A percentile compares a stretch with the other conserved stretches of the same genome.
Conservation (phyloP, 2,113 vertebrate species). For the Xiphias gladius region DNA sequence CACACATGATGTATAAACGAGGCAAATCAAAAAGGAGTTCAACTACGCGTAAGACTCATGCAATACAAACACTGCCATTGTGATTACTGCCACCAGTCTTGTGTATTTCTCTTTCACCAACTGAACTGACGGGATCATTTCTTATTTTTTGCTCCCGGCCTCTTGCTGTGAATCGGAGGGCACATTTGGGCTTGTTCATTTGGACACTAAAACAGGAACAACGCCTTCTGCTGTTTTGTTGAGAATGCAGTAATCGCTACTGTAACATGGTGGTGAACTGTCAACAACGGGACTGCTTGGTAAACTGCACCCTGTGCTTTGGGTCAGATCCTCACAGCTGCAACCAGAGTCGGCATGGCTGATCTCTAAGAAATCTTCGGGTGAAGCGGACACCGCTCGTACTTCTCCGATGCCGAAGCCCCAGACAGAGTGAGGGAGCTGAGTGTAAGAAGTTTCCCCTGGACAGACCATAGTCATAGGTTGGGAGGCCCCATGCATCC, state of each 20-base stretch:
- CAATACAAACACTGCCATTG: no score
- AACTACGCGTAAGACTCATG: no score
- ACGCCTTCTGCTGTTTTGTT: slow-evolving; percentile 62
- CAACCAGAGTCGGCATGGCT: slow-evolving; percentile 57
- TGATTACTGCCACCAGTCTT: no score
- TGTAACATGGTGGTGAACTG: not conserved
- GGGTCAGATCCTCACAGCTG: slow-evolving; percentile 38
- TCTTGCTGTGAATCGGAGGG: not conserved
- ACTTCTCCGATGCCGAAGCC: not conserved
- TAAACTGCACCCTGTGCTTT: slow-evolving; percentile 52
- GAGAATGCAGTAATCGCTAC: slow-evolving; percentile 67
- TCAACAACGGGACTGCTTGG: slow-evolving; percentile 26
- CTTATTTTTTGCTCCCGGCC: not conserved
- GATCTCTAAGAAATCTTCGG: slow-evolving; percentile 15
- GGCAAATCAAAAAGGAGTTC: not conserved
- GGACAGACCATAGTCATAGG: not conserved
- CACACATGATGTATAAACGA: not conserved
- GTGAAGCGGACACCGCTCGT: not conserved
- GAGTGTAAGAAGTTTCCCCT: slow-evolving; percentile 50
- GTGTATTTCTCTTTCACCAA: not conserved
- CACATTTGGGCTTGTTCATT: not conserved
- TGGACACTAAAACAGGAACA: slow-evolving; percentile 61
- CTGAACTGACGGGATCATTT: not conserved
- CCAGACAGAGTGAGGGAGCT: slow-evolving; percentile 43
- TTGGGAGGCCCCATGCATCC: not conserved